Evolutionary conservation across 2,888 invertebrate species (phyloP), one percentile per base, ranked within the genome.

Genomic region (Diarsia rubi): DNA sequence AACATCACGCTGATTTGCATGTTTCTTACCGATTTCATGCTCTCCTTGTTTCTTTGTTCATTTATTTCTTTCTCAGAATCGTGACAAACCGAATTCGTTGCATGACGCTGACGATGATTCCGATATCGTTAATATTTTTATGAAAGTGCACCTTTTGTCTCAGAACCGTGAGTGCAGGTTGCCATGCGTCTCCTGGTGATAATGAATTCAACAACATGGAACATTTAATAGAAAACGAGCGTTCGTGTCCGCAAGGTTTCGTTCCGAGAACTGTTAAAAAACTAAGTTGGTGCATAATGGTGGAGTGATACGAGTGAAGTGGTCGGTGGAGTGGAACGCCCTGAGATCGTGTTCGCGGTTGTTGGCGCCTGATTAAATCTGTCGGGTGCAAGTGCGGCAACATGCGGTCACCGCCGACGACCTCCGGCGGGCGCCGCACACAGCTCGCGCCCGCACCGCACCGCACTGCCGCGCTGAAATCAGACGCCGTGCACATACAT

Each of bases 1-100:
- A 64, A 88, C 92, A 93, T 93, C 91, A 92, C 88, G 88, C 88
- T 90, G 91, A 93, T 93, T 94, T 94, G 93, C 93, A 93, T 94
- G 91, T 93, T 89, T 88, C 89, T 88, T 84, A 87, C 85, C 83
- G 89, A 92, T 92, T 92, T 90, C 88, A 90, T 91, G 91, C 89
- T 89, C 89, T 87, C 87, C 89, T 91, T 90, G 91, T 90, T 89
- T 89, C 90, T 91, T 93, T 92, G 90, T 91, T 84, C 86, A 81
- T 80, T 87, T 83, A 84, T 89, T 88, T 91, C 89, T 88, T 91
- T 91, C 89, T 91, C 79, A 74, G 91, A 91, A 89, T 89, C 92
- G 91, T 92, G 92, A 91, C 91, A 86, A 90, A 90, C 86, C 85
- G 77, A 89, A 90, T 90, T 91, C 85, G 88, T 89, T 85, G 85